phyloP scores from a whole-genome alignment of 2,113 vertebrate genomes.

The Oceanites oceanicus region DNA sequence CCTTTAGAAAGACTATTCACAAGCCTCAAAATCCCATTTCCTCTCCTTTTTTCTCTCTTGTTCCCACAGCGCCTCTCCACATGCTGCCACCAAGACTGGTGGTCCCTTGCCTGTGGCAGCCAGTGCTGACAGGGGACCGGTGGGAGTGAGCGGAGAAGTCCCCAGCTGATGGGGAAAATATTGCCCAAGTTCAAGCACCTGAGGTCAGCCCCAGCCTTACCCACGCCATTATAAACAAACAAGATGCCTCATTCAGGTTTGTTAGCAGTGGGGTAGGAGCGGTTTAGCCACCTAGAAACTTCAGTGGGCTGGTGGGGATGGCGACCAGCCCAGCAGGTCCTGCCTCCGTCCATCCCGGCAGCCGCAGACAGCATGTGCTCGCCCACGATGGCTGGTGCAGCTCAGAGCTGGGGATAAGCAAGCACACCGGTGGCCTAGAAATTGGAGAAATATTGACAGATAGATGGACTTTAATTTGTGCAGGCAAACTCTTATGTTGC shows the following conservation, averaged over 20 bases:
- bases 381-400: rapidly evolving
- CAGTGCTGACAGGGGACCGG: rapidly evolving
- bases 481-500: background rate
- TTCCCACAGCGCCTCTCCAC: background rate
- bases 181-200: background rate
- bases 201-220: background rate
- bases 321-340: background rate
- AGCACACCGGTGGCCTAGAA: background rate
- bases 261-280: background rate
- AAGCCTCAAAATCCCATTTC: background rate
- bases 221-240: rapidly evolving
- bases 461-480: conserved; percentile 19
- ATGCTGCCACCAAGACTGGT: background rate
- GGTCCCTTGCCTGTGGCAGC: background rate
- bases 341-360: background rate
- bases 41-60: background rate
- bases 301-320: background rate
- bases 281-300: background rate
- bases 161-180: background rate
- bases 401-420: background rate
- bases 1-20: background rate
- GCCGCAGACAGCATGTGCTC: background rate
- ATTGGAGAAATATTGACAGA: conserved; percentile 24
- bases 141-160: background rate
- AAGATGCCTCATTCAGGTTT: background rate